Evolutionary conservation across 2,888 invertebrate genomes (phyloP).

Genomic region (Parapristionchus giblindavisi): DNA sequence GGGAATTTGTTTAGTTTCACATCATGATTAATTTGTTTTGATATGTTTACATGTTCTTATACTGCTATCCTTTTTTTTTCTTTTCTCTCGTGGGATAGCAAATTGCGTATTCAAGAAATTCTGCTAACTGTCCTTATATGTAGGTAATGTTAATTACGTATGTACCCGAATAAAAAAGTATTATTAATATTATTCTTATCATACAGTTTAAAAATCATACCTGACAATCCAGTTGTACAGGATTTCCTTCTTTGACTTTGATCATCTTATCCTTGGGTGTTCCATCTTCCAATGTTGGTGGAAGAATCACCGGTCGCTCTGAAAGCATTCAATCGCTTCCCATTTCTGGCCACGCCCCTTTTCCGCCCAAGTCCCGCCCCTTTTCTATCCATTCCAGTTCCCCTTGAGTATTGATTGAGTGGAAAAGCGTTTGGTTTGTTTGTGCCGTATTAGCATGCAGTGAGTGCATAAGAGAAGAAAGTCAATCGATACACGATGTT

Average conservation of each 20-base stretch:
- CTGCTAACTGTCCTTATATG: too few species aligned
- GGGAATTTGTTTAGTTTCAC: too few species aligned
- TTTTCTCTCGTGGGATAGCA: too few species aligned
- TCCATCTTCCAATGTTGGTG: neutral
- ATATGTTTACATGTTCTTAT: too few species aligned
- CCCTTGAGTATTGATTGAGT: too few species aligned
- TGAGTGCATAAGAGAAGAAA: too few species aligned
- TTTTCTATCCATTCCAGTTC: neutral
- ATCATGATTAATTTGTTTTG: too few species aligned
- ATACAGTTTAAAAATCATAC: conserved; percentile 50
- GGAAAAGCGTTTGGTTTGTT: too few species aligned
- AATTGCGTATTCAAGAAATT: too few species aligned
- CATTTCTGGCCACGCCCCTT: conserved; percentile 9
- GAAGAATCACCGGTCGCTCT: conserved; percentile 24
- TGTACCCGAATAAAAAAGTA: neutral
- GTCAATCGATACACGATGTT: too few species aligned
- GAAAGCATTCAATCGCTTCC: conserved; percentile 32
- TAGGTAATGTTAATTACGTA: neutral
- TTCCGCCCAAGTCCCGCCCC: conserved; percentile 15
- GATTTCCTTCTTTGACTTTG: conserved; percentile 49
- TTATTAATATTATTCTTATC: neutral
- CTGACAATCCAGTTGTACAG: conserved; percentile 56
- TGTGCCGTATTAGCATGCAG: too few species aligned
- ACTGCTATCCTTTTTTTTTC: too few species aligned
- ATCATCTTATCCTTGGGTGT: conserved; percentile 24